A percentile compares a stretch with the other conserved stretches of the same genome.
Conservation (phyloP, 2,113 vertebrate genomes). For the Podocnemis expansa region DNA sequence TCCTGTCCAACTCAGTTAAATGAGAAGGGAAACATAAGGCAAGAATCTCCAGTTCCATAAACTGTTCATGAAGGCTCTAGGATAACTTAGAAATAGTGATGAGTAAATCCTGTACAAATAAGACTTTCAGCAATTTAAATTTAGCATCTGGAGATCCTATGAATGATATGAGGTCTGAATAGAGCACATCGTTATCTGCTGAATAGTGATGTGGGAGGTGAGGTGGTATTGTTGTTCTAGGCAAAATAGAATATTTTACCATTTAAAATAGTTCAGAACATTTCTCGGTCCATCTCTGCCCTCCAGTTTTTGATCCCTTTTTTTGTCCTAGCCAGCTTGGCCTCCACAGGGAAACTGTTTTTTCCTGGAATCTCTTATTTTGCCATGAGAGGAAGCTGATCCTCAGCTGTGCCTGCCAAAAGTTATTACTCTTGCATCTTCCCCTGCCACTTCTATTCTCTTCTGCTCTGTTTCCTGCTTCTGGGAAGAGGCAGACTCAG, state of each 20-base stretch:
- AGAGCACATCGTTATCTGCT: background rate
- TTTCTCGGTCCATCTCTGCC: background rate
- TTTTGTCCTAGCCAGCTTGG: background rate
- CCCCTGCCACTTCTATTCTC: background rate
- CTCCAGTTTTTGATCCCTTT: background rate
- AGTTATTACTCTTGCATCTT: background rate
- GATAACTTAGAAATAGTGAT: background rate
- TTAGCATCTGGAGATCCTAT: background rate
- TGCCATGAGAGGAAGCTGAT: background rate
- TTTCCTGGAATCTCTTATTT: background rate
- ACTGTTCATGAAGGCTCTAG: rapidly evolving
- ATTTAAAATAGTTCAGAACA: background rate
- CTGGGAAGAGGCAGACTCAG: background rate
- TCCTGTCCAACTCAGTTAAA: background rate
- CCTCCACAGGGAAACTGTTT: background rate
- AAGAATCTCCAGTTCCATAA: background rate
- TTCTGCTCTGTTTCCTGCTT: background rate
- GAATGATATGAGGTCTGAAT: background rate
- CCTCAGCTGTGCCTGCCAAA: background rate
- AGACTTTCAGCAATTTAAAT: background rate
- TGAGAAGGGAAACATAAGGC: background rate
- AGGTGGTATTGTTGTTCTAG: background rate
- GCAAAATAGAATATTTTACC: background rate
- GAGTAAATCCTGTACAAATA: background rate
- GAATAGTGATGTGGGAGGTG: background rate